phyloP scores from a whole-genome alignment of 2,888 invertebrate genomes.

The Dilophus febrilis region DNA sequence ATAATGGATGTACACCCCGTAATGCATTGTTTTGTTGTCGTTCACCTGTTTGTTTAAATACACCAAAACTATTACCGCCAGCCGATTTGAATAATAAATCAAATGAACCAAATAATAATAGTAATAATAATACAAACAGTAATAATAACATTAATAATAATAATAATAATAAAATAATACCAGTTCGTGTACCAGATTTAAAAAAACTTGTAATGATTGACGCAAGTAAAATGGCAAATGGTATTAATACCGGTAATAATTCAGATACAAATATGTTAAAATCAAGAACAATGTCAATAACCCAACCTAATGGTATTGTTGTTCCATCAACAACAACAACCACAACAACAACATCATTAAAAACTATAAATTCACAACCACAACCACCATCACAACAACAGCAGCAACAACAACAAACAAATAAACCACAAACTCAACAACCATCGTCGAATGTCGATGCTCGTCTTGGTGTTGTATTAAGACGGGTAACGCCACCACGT shows the following conservation, averaged over 20 bases:
- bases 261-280: background rate
- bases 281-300: background rate
- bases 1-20: slow-evolving; percentile 32
- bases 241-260: background rate
- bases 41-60: slow-evolving; percentile 15
- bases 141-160: no score
- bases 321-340: background rate
- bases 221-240: no score
- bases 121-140: background rate
- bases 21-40: slow-evolving; percentile 20
- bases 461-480: slow-evolving; percentile 22
- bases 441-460: background rate
- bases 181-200: slow-evolving; percentile 21
- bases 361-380: no score
- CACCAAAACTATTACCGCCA: slow-evolving; percentile 12
- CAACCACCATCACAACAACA: no score
- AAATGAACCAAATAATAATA: background rate
- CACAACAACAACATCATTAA: no score
- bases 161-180: slow-evolving; percentile 4
- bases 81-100: slow-evolving; percentile 11
- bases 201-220: slow-evolving; percentile 16
- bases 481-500: slow-evolving; percentile 24
- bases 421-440: background rate
- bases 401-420: no score
- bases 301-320: background rate